phyloP scores from a whole-genome alignment of 2,888 invertebrate species.

The Arrhopalites spinosus region DNA sequence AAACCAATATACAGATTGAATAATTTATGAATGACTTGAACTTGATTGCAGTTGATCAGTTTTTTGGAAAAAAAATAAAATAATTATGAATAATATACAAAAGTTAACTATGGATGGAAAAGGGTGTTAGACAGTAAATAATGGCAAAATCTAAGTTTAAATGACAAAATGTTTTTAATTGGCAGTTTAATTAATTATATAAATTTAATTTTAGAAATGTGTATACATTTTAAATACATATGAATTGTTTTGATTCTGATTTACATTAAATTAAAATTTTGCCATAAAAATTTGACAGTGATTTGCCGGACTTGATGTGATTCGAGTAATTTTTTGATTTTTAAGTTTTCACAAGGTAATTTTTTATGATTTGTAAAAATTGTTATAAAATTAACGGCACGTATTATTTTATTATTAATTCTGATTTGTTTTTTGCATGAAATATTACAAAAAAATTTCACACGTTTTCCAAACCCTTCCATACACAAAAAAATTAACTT shows the following conservation, averaged over 20 bases:
- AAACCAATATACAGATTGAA: too few species aligned
- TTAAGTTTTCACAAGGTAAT: slow-evolving; percentile 22
- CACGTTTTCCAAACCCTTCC: neutral
- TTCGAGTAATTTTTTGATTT: slow-evolving; percentile 29
- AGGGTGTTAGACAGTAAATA: too few species aligned
- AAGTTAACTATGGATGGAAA: too few species aligned
- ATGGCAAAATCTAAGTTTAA: neutral
- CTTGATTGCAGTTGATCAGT: too few species aligned
- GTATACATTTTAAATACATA: too few species aligned
- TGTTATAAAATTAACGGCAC: too few species aligned
- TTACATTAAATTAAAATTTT: slow-evolving; percentile 28
- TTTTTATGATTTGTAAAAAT: neutral
- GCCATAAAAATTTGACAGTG: too few species aligned
- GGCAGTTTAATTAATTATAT: too few species aligned
- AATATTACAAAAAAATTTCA: neutral
- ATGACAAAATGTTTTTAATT: neutral
- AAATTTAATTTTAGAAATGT: too few species aligned
- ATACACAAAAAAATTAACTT: neutral
- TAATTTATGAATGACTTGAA: too few species aligned
- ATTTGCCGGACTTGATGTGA: slow-evolving; percentile 48
- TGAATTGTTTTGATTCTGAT: neutral
- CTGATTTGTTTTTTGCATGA: neutral
- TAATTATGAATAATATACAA: too few species aligned
- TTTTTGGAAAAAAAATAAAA: too few species aligned
- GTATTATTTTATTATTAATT: neutral